Conservation (phyloP, 2,113 vertebrate genomes). For the Podarcis raffonei region DNA sequence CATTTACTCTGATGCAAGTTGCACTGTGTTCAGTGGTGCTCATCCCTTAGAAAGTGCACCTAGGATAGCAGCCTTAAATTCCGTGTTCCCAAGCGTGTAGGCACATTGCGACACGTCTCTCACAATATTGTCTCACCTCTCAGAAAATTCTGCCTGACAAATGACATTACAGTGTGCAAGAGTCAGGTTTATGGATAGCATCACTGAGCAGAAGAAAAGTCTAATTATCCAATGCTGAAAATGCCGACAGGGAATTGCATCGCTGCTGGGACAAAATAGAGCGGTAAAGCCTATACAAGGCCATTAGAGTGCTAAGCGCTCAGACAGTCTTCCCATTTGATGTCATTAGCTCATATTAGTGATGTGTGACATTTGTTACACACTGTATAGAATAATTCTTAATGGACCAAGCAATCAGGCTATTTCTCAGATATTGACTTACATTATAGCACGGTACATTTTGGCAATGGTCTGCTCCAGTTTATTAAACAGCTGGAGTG, state of each 20-base stretch:
- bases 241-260: background rate
- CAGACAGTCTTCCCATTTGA: background rate
- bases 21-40: background rate
- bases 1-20: background rate
- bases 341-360: background rate
- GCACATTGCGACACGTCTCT: background rate
- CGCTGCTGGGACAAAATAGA: conserved; percentile 16
- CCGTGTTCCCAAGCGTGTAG: background rate
- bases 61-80: accelerated
- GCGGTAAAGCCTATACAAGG: background rate
- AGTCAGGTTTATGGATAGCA: background rate
- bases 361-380: background rate
- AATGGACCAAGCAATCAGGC: conserved; percentile 47
- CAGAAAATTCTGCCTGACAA: accelerated
- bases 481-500: background rate
- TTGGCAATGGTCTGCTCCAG: conserved; percentile 27
- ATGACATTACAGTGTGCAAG: accelerated
- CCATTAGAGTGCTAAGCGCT: conserved; percentile 1
- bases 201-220: background rate
- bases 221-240: background rate
- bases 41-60: background rate
- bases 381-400: conserved; percentile 35
- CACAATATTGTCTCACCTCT: background rate
- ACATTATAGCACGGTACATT: conserved; percentile 27
- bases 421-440: conserved; percentile 44